Base-by-base conservation (phyloP, 37 sponge, comb jelly and placozoan species). In the Chondrilla cf. caribensis region DNA sequence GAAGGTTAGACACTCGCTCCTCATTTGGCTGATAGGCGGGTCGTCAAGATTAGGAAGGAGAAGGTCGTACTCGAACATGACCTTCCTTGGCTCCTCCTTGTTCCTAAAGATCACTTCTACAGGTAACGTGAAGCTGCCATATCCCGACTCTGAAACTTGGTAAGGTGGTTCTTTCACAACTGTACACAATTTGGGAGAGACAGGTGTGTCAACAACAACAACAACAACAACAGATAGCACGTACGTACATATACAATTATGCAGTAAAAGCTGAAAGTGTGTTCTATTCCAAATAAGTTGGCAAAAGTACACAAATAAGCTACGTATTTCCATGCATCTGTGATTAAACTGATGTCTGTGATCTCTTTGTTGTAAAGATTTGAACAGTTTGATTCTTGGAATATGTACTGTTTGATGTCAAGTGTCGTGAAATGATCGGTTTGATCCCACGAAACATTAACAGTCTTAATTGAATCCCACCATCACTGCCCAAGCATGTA, bases 1-100 rank as follows among this genome's bases (percentile, higher is more conserved):
- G 68, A 98, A 98, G 0, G 98, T 98, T 54, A 98, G 96, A 47
- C 94, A 95, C 59, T 98, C 98, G 35, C 91, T 92, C 33, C 98
- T 80, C 38, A 88, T 85, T 65, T 93, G 88, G 73, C 89, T 94
- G 58, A 98, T 98, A 38, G 98, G 94, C 9, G 95, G 95, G 59
- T 94, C 93, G 29, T 91, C 90, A 17, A 89, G 84, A 47, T 92
- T 92, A 0, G 98, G 98, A 29, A 98, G 76, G 26, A 93, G 81
- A 8, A 98, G 90, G 47, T 98, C 98, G 81, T 98, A 98, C 36
- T 94, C 95, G 60, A 94, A 97, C 60, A 89, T 70, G 15, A 95
- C 94, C 57, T 86, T 92, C 58, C 88, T 90, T 0, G 96, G 94
- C 25, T 98, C 96, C 29, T 95, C 96, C 65, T 95, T 95, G 75